Conservation (phyloP, 2,888 invertebrate species). For the Ceratothoa steindachneri region DNA sequence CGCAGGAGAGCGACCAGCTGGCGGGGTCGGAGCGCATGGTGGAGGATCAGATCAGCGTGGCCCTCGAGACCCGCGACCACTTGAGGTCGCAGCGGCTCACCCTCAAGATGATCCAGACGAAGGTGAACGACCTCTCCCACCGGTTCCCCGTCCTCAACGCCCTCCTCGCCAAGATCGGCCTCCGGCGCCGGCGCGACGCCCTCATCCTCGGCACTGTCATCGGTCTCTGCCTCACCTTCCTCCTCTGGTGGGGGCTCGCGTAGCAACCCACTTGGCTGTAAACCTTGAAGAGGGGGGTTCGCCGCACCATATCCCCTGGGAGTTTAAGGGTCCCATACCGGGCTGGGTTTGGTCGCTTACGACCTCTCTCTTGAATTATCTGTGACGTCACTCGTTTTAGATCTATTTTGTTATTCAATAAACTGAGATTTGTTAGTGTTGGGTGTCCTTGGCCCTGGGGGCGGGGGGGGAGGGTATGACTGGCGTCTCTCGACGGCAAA, state of each 20-base stretch:
- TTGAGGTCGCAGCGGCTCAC: conserved; percentile 80
- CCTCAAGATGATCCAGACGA: conserved; percentile 83
- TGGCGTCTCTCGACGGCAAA: too few relatives aligned
- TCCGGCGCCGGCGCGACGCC: conserved; percentile 89
- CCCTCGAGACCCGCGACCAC: conserved; percentile 93
- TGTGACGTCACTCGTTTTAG: too few relatives aligned
- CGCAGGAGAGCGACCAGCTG: conserved; percentile 49
- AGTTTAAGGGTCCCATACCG: neutral
- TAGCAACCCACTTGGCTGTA: too few relatives aligned
- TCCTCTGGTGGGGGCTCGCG: conserved; percentile 50
- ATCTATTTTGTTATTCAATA: too few relatives aligned
- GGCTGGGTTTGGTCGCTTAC: neutral
- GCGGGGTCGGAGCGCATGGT: conserved; percentile 84
- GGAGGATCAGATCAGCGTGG: conserved; percentile 95
- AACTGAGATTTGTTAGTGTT: too few relatives aligned
- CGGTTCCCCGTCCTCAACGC: conserved; percentile 80
- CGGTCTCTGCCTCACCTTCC: conserved; percentile 56
- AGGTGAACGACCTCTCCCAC: conserved; percentile 88
- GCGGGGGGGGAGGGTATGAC: too few relatives aligned
- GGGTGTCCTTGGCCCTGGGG: too few relatives aligned
- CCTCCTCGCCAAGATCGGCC: conserved; percentile 85
- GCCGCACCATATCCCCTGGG: too few relatives aligned
- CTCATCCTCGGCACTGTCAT: conserved; percentile 70
- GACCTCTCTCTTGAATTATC: neutral
- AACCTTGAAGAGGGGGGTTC: too few relatives aligned